Evolutionary conservation across 2,888 invertebrate genomes (phyloP), one percentile per base, ranked within the genome.

Genomic region (Dicyrtoma fusca): DNA sequence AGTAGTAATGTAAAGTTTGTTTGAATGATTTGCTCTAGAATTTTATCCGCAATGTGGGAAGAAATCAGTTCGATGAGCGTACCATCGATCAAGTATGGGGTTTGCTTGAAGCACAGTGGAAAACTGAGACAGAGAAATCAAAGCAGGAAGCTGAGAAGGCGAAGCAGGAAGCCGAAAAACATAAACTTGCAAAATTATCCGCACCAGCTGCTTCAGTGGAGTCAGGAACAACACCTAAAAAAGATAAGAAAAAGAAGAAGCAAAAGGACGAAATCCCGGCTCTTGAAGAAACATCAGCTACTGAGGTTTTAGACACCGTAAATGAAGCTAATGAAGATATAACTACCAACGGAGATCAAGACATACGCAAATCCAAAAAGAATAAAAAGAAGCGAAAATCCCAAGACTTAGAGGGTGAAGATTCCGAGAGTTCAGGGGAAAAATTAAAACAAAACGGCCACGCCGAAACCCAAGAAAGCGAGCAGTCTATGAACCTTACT

Each of bases 41-140:
- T 78, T 84, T 84, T 75, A 71, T 83, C 21, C 79, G 79, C 57
- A 84, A 83, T 78, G 82, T 83, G 87, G 86, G 82, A 87, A 89
- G 45, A 84, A 88, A 80, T 86, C 86, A 82, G 84, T 82, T 88
- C 51, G 87, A 87, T 78, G 83, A 83, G 63, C 82, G 84, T 55
- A 86, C 89, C 68, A 86, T 89, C 65, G 89, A 90, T 78, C 87
- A 88, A 72, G 88, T 90, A 1, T 92, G 92, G 89, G 87, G 89
- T 53, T 81, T 84, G 69, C 83, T 87, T 78, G 85, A 86, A 77
- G 79, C 55, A 3, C 74, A 75, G 42, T 74, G 75, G 76, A 77
- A 74, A 51, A 47, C 26, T 13, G 62, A 75, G 53, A 55, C 73
- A 21, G 70, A 76, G 25, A 72, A 51, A 85, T 86, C 82, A 84